These are phyloP conservation scores for Coleophora flavipennella DNA, from an alignment of 2,888 invertebrate species.

Conservation along the genomic window DNA sequence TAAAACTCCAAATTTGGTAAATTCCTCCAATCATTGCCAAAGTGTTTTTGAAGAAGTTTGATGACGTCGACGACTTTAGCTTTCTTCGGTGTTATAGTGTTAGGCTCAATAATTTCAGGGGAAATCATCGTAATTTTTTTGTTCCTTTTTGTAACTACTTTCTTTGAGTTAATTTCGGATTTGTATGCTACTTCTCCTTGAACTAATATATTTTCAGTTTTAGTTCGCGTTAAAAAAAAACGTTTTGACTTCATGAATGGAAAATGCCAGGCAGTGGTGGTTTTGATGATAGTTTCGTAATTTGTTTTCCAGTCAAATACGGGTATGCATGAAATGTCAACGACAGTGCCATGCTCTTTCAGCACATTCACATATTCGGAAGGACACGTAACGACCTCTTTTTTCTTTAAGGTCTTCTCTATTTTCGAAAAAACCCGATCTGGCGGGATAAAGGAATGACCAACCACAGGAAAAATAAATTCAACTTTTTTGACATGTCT, in stretches of 20 bases:
- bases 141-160: neutral
- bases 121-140: constrained; percentile 1
- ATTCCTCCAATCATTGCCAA: constrained; percentile 1
- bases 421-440: constrained; percentile 6
- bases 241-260: constrained; percentile 13
- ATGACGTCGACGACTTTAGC: constrained; percentile 3
- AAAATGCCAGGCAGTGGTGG: constrained; percentile 13
- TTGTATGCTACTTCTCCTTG: constrained; percentile 2
- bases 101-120: constrained; percentile 1
- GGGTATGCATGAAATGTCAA: constrained; percentile 5
- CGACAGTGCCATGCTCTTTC: constrained; percentile 9
- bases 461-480: constrained; percentile 10
- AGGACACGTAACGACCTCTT: constrained; percentile 4
- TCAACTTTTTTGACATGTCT: constrained; percentile 10
- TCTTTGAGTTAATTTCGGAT: neutral
- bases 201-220: constrained; percentile 1
- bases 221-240: constrained; percentile 3
- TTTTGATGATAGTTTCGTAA: constrained; percentile 9
- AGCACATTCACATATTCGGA: constrained; percentile 5
- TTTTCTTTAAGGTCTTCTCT: constrained; percentile 4
- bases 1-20: neutral
- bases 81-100: neutral
- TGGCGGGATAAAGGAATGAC: constrained; percentile 10
- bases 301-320: constrained; percentile 13
- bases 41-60: constrained; percentile 1